phyloP scores from a whole-genome alignment of 2,888 invertebrate genomes.

The Galerucella pusilla region DNA sequence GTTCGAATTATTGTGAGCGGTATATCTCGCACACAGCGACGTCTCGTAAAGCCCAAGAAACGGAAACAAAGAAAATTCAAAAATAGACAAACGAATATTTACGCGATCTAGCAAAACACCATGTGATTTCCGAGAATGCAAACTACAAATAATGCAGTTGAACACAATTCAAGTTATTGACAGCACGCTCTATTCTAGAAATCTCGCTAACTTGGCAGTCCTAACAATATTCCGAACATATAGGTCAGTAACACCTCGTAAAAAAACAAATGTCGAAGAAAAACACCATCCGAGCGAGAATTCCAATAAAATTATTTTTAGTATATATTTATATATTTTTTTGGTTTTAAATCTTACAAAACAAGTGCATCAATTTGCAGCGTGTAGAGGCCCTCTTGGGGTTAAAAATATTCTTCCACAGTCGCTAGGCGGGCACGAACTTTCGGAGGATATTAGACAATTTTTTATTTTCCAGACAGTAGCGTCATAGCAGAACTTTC shows the following conservation, averaged over 20 bases:
- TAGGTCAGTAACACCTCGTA: slow-evolving; percentile 34
- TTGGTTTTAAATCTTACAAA: slow-evolving; percentile 59
- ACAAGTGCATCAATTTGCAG: slow-evolving; percentile 61
- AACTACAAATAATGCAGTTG: not conserved
- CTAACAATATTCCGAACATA: slow-evolving; percentile 27
- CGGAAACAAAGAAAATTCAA: not conserved
- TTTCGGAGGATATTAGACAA: too few species aligned
- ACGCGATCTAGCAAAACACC: not conserved
- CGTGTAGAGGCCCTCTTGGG: slow-evolving; percentile 52
- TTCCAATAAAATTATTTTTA: slow-evolving; percentile 57
- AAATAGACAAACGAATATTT: not conserved
- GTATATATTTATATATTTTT: slow-evolving; percentile 52
- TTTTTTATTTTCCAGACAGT: too few species aligned
- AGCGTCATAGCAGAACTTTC: too few species aligned
- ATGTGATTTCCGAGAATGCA: not conserved
- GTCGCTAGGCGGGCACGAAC: slow-evolving; percentile 16
- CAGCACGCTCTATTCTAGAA: slow-evolving; percentile 2
- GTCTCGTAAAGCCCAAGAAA: not conserved
- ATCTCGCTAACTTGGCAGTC: slow-evolving; percentile 26
- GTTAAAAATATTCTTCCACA: slow-evolving; percentile 43
- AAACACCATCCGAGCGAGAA: slow-evolving; percentile 31
- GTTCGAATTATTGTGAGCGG: too few species aligned
- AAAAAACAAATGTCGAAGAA: slow-evolving; percentile 33
- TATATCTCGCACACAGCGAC: too few species aligned
- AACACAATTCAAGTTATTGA: not conserved